These are phyloP conservation scores for Formica selysi DNA, from an alignment of 1,140 invertebrate species.

Conservation along the genomic window DNA sequence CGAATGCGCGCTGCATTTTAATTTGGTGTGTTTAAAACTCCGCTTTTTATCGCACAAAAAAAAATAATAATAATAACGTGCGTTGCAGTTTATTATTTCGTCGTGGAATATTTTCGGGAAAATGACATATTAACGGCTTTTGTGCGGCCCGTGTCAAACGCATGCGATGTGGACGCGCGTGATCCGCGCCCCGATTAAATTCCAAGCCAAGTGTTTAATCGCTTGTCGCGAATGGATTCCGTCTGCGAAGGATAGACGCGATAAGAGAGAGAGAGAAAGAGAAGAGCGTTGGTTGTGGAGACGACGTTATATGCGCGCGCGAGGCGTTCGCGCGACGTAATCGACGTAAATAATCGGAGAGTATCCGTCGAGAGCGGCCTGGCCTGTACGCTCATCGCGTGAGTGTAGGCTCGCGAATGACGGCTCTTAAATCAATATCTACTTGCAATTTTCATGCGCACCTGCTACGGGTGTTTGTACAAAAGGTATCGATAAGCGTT, in stretches of 20 bases:
- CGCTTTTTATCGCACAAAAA: not conserved
- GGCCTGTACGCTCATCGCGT: not conserved
- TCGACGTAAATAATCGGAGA: slow-evolving; percentile 50
- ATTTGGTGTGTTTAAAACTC: not conserved
- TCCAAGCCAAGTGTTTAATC: slow-evolving; percentile 37
- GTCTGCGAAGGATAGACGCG: slow-evolving; percentile 14
- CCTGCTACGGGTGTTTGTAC: slow-evolving; percentile 1
- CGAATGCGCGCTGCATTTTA: not conserved
- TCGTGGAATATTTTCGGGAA: not conserved
- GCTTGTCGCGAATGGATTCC: not conserved
- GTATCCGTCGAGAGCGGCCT: not conserved
- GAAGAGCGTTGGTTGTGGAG: slow-evolving; percentile 1
- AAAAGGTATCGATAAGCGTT: slow-evolving; percentile 37
- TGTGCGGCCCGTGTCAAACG: not conserved
- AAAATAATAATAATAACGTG: not conserved
- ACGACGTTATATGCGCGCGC: not conserved
- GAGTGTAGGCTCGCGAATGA: slow-evolving; percentile 8
- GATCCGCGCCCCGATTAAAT: slow-evolving; percentile 41
- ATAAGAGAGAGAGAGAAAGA: slow-evolving; percentile 3
- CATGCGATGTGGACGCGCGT: not conserved
- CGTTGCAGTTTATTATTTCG: slow-evolving; percentile 3
- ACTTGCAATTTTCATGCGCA: slow-evolving; percentile 48
- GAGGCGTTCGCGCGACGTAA: slow-evolving; percentile 33
- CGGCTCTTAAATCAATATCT: slow-evolving; percentile 57
- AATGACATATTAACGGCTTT: not conserved